Evolutionary conservation across 2,888 invertebrate species (phyloP).

Genomic region (Anthrax anthrax): DNA sequence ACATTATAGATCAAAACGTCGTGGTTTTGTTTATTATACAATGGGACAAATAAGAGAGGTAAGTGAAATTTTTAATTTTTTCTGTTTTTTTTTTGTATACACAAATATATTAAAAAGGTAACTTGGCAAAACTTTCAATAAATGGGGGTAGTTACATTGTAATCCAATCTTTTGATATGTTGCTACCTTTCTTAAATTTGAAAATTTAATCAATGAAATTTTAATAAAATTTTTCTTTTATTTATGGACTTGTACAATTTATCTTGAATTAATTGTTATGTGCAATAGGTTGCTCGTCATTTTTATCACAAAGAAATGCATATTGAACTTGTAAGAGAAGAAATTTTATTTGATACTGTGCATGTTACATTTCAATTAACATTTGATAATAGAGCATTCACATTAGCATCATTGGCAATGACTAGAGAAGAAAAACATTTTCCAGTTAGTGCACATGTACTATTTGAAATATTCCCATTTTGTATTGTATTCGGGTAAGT

Average conservation of each 20-base stretch:
- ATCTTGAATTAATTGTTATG: no score
- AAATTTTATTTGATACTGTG: constrained; percentile 75
- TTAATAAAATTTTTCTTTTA: no score
- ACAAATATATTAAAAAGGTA: no score
- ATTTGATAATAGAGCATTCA: constrained; percentile 87
- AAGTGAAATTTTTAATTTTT: no score
- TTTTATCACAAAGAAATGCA: constrained; percentile 92
- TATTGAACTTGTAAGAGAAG: constrained; percentile 78
- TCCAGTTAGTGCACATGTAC: constrained; percentile 74
- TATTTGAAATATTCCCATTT: constrained; percentile 96
- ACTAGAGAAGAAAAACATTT: constrained; percentile 77
- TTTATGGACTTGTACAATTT: no score
- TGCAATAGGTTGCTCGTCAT: constrained; percentile 63
- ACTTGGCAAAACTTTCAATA: no score
- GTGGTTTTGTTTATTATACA: constrained; percentile 91
- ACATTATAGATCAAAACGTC: constrained; percentile 83
- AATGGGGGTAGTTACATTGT: no score
- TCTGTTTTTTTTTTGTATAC: neutral
- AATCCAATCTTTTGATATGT: no score
- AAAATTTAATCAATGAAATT: no score
- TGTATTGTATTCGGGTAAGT: constrained; percentile 90
- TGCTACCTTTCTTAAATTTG: no score
- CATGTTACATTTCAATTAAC: constrained; percentile 88
- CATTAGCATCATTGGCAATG: constrained; percentile 68
- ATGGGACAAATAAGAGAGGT: constrained; percentile 90